Base-by-base conservation (phyloP, 2,888 invertebrate genomes). In the Gari tellinella region DNA sequence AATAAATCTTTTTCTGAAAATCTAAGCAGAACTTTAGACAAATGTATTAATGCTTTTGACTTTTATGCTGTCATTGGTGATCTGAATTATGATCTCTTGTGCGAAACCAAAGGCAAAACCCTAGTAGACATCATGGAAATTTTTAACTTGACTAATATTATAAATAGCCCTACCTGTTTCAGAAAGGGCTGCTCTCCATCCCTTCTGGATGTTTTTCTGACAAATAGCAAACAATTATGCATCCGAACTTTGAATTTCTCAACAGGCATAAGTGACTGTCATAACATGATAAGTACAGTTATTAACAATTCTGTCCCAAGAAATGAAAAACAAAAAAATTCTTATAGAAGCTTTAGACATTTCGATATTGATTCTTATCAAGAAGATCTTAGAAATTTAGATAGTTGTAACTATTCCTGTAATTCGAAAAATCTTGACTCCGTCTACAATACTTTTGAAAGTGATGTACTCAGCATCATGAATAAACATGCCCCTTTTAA, bases 131-230 rank as follows among this genome's bases (percentile, higher is more conserved):
- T 70, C 14, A 53, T 52, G 37, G 70, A 70, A 40, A 37, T 64
- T 53, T 70, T 70, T 62, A 41, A 63, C 25, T 19, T 72, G 7
- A n/a, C n/a, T n/a, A n/a, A n/a, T n/a, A n/a, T n/a, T n/a, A n/a
- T n/a, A n/a, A n/a, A n/a, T n/a, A n/a, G n/a, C n/a, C n/a, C n/a
- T n/a, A n/a, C n/a, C n/a, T n/a, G n/a, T n/a, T n/a, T n/a, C n/a
- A n/a, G n/a, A n/a, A n/a, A n/a, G n/a, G n/a, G n/a, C n/a, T n/a
- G n/a, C n/a, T n/a, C n/a, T n/a, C n/a, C n/a, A n/a, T 63, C 63
- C 12, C 48, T 55, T 37, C 21, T 63, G 23, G 63, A 55, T 63
- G 55, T 55, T 3, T 23, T 63, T 19, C 40, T 63, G 31, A 55
- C 63, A 37, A 64, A 64, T 38, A 19, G 23, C 23, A 56, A 43